Conservation (phyloP, 2,797 vertebrate genomes). For the Syncerus caffer region DNA sequence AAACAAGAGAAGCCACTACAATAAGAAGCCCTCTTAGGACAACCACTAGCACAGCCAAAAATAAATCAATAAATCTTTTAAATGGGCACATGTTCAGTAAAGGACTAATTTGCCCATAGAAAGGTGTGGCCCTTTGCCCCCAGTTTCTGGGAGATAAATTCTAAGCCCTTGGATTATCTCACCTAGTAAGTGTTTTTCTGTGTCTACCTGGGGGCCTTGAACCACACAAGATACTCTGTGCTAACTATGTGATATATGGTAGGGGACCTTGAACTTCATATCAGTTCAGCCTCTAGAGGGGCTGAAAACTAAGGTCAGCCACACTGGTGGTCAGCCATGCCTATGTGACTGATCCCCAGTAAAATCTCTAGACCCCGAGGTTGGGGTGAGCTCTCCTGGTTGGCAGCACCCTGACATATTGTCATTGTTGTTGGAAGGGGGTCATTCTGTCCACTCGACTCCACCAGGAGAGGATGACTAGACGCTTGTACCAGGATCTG, state of each 20-base stretch:
- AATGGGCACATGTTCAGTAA: background rate
- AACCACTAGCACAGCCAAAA: background rate
- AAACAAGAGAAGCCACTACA: background rate
- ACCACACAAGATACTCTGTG: background rate
- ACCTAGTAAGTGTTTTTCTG: background rate
- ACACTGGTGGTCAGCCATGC: background rate
- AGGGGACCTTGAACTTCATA: background rate
- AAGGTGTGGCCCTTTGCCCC: background rate
- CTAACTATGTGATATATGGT: background rate
- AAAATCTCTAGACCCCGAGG: background rate
- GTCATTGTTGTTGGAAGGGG: background rate
- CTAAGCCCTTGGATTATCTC: background rate
- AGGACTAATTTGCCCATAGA: background rate
- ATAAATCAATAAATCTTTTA: background rate
- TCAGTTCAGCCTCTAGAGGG: background rate
- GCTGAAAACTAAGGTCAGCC: background rate
- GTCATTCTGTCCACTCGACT: rapidly evolving
- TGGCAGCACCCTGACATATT: background rate
- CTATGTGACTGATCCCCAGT: background rate
- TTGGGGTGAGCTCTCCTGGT: background rate
- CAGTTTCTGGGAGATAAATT: background rate
- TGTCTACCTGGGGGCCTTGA: background rate
- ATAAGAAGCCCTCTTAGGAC: background rate
- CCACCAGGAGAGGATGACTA: background rate
- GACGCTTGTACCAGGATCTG: background rate